Evolutionary conservation across 2,888 invertebrate genomes (phyloP).

Genomic region (Limnephilus lunatus): DNA sequence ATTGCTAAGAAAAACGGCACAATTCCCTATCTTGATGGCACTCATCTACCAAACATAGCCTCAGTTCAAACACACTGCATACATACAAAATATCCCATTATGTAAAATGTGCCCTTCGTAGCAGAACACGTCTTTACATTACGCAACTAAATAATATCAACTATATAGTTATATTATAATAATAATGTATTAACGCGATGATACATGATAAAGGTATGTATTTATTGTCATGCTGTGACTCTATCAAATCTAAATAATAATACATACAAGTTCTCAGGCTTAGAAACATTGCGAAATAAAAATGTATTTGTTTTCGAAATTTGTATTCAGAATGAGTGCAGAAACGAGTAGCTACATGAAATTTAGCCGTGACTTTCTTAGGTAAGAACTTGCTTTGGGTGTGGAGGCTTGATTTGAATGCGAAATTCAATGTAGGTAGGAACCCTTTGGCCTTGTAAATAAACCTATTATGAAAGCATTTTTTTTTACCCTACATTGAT

Average conservation of each 20-base stretch:
- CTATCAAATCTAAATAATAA: neutral
- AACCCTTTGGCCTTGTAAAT: neutral
- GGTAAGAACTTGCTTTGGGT: neutral
- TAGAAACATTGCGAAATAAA: conserved; percentile 24
- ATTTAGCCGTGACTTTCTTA: conserved; percentile 38
- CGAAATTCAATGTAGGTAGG: neutral
- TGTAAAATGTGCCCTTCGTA: conserved; percentile 21
- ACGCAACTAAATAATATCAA: conserved; percentile 25
- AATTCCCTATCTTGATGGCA: conserved; percentile 3
- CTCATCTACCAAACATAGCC: conserved; percentile 13
- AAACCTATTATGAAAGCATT: neutral
- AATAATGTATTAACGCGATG: neutral
- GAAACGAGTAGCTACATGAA: conserved; percentile 19
- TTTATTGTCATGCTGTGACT: conserved; percentile 4
- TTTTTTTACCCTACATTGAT: neutral
- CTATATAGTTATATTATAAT: neutral
- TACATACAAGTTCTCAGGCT: neutral
- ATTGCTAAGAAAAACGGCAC: neutral
- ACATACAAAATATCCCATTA: conserved; percentile 40
- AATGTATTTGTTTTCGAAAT: neutral
- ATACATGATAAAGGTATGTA: conserved; percentile 30
- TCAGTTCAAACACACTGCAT: neutral
- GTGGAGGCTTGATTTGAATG: neutral
- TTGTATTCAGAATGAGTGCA: conserved; percentile 1
- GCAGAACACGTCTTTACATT: conserved; percentile 2